Base-by-base conservation (phyloP, 2,113 vertebrate genomes). In the Hypomesus transpacificus region DNA sequence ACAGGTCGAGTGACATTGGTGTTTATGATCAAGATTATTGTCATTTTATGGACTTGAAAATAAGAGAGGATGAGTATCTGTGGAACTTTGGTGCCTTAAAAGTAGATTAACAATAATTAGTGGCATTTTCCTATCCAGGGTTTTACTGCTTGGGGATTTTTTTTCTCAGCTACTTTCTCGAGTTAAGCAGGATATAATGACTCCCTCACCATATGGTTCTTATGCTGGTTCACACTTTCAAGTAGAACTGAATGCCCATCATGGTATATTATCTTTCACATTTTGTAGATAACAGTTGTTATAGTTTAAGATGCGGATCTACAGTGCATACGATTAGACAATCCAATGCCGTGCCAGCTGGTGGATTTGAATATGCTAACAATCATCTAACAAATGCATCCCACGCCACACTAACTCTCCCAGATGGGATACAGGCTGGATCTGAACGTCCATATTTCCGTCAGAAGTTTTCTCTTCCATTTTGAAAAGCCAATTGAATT, bases 341-440 rank as follows among this genome's bases (percentile, higher is more conserved):
- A 21, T 16, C n/a, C 39, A 58, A 9, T 51, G 53, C 70, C 50
- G 73, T 63, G 28, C 69, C 76, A 62, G 81, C 62, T 4, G 75
- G 75, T 67, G 71, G 22, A 54, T 65, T 82, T 82, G 24, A 57
- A 56, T 82, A 77, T 84, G 78, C 67, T 68, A 46, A 74, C 64
- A 60, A 51, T 20, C 20, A 56, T 74, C 66, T 84, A 34, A 31
- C 13, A 16, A 63, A 28, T 14, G 31, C 28, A 31, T 26, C 16
- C 16, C 16, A 14, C 20, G 21, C 59, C 7, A 68, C 54, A 14
- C 70, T 21, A 71, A 75, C 67, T 84, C 74, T 62, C 28, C 74
- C 75, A 79, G 79, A 85, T 82, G 82, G 87, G 85, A 87, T 83
- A 83, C 74, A 73, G 69, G 46, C 71, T 52, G 84, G 80, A 65